Evolutionary conservation across 2,888 invertebrate genomes (phyloP).

Genomic region (Ornithoptera priamus): DNA sequence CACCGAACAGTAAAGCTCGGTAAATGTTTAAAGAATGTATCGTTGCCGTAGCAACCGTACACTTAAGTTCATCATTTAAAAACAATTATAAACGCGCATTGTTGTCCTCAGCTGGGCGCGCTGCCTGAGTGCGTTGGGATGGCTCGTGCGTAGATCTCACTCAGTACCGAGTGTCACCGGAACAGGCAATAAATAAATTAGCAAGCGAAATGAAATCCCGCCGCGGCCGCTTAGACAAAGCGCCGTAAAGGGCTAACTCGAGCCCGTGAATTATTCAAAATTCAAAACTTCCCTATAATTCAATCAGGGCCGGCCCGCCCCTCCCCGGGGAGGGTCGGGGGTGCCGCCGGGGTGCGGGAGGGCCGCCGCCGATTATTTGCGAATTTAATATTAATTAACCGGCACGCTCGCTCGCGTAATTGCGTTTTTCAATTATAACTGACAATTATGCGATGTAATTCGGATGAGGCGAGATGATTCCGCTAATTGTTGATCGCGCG

Average conservation of each 20-base stretch:
- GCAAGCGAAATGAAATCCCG: conserved; percentile 14
- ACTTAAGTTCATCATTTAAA: too few relatives aligned
- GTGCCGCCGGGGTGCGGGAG: conserved; percentile 39
- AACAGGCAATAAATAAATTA: conserved; percentile 15
- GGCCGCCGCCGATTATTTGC: conserved; percentile 73
- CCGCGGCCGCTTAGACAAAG: conserved; percentile 27
- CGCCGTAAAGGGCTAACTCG: conserved; percentile 70
- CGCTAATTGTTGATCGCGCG: conserved; percentile 61
- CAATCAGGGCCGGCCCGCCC: conserved; percentile 57
- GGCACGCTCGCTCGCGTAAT: conserved; percentile 69
- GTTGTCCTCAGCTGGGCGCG: too few relatives aligned
- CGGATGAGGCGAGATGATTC: conserved; percentile 63
- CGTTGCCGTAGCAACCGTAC: too few relatives aligned
- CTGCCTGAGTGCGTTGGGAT: too few relatives aligned
- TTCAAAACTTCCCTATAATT: conserved; percentile 79
- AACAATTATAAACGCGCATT: too few relatives aligned
- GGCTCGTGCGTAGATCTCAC: too few relatives aligned
- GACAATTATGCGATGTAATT: conserved; percentile 75
- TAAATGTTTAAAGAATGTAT: too few relatives aligned
- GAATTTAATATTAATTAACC: conserved; percentile 81
- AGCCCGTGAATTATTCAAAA: conserved; percentile 74
- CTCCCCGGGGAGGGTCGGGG: conserved; percentile 44
- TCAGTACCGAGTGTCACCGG: background rate
- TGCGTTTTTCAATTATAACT: conserved; percentile 79
- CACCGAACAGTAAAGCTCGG: too few relatives aligned